phyloP scores from a whole-genome alignment of 2,888 invertebrate species.

The Leptothorax acervorum region DNA sequence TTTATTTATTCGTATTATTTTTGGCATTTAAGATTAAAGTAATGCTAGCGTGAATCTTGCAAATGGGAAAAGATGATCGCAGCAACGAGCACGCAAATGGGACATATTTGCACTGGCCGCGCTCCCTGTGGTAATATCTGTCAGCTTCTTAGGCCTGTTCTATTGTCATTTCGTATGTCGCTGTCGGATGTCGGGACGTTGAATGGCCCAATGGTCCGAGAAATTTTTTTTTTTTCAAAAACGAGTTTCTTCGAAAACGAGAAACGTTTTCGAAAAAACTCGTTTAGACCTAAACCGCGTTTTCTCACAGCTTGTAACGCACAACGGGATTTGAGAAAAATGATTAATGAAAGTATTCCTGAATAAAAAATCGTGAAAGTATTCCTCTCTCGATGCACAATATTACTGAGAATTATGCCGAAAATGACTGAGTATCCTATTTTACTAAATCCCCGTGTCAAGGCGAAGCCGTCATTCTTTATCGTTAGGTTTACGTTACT shows the following conservation, averaged over 20 bases:
- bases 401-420: too few relatives aligned
- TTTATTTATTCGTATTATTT: background rate
- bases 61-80: slow-evolving; percentile 5
- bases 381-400: background rate
- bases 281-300: background rate
- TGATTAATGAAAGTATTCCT: background rate
- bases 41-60: background rate
- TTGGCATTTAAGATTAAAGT: background rate
- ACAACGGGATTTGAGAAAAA: slow-evolving; percentile 20
- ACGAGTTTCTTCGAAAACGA: too few relatives aligned
- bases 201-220: too few relatives aligned
- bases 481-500: slow-evolving; percentile 59
- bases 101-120: background rate
- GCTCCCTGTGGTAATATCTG: background rate
- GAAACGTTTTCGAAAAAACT: too few relatives aligned
- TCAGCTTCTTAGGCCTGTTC: slow-evolving; percentile 6
- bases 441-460: background rate
- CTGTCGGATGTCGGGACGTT: too few relatives aligned
- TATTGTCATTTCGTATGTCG: too few relatives aligned
- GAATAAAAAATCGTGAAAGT: background rate
- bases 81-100: background rate
- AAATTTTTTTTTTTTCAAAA: too few relatives aligned
- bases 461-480: slow-evolving; percentile 40
- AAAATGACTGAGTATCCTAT: background rate
- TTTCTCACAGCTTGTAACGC: background rate